Base-by-base conservation (phyloP, 64 coral and sea anemone genomes). In the Stichodactyla helianthus region DNA sequence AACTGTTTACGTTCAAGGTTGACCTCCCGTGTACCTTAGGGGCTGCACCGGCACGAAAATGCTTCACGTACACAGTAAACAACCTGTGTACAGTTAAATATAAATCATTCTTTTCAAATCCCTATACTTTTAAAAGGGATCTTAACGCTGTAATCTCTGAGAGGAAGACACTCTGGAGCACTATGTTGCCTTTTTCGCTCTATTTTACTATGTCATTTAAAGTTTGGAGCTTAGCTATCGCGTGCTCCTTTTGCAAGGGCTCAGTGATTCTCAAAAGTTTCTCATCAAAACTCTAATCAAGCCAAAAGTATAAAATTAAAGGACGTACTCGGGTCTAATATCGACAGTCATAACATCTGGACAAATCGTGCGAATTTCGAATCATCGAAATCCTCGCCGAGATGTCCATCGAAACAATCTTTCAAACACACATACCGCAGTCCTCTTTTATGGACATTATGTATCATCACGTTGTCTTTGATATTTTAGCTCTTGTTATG, bases 201-300 rank as follows among this genome's bases (percentile, higher is more conserved):
- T 9, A 31, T 26, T 74, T 74, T 74, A 74, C 2, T 13, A 26
- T 10, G 6, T 27, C 10, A 74, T 74, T 31, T 1, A 31, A 2
- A 74, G 25, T 12, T 31, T 9, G 27, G 25, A 12, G 6, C 4
- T 58, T 31, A 13, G 4, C 1, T 74, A 74, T 81, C 52, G 78
- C 78, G 78, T 81, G 78, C 26, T 3, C 78, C 4, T 20, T 11
- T 31, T 23, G 11, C 12, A 23, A 81, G 2, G 78, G 78, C 52
- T 53, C 78, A 28, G 78, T 81, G 78, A 81, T 44, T 81, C 53
- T 81, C 27, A 81, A 81, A 52, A 50, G 78, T 51, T 51, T 81
- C 78, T 81, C 35, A 52, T 51, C 12, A 50, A 54, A 16, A 18
- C 78, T n/a, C 78, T 81, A 51, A 81, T 20, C 50, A 81, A 81